A percentile compares a stretch with the other conserved stretches of the same genome.
These are phyloP conservation scores for Drosophila repletoides DNA, from an alignment of 1,140 invertebrate genomes.

Conservation along the genomic window DNA sequence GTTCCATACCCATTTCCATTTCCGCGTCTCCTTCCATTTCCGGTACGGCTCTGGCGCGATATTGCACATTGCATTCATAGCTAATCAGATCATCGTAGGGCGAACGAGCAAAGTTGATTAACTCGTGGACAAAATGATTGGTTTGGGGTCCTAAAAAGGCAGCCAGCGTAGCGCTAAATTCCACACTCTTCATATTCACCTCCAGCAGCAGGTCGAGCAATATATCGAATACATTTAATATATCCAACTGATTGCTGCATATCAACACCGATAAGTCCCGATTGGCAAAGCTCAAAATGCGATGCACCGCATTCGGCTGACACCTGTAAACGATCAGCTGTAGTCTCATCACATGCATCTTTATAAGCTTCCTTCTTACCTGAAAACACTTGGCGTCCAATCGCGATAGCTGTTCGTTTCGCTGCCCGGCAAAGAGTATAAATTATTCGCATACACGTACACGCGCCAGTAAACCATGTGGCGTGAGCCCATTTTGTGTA, in stretches of 20 bases:
- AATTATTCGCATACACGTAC: constrained; percentile 42
- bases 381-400: constrained; percentile 12
- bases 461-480: constrained; percentile 50
- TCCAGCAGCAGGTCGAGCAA: constrained; percentile 27
- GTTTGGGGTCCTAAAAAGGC: constrained; percentile 84
- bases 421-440: constrained; percentile 39
- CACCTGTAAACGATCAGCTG: constrained; percentile 3
- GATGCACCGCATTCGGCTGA: constrained; percentile 26
- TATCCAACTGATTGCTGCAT: neutral
- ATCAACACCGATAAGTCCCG: constrained; percentile 52
- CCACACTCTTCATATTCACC: constrained; percentile 10
- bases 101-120: constrained; percentile 92
- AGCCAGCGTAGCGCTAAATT: constrained; percentile 69
- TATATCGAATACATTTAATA: constrained; percentile 22
- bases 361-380: constrained; percentile 9
- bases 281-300: constrained; percentile 48
- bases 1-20: neutral
- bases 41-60: neutral
- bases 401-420: constrained; percentile 15
- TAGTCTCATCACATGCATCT: too few species aligned
- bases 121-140: constrained; percentile 93
- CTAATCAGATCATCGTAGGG: constrained; percentile 86
- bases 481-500: constrained; percentile 33
- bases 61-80: constrained; percentile 54
- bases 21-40: neutral